A percentile compares a stretch with the other conserved stretches of the same genome.
Conservation (phyloP, 2,888 invertebrate genomes). For the Seira ritae region DNA sequence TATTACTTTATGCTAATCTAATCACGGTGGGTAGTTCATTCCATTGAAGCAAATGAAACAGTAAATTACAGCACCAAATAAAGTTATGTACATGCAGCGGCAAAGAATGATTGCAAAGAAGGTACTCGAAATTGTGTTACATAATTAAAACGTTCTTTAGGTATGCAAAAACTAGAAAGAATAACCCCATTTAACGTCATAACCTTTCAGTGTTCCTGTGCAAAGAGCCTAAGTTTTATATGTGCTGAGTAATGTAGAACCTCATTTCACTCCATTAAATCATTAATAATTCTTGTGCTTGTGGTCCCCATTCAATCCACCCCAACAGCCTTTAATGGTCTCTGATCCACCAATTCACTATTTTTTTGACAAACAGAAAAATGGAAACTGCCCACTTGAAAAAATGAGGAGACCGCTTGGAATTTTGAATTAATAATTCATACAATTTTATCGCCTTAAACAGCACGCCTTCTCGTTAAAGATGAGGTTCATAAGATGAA, state of each 20-base stretch:
- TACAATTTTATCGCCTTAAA: not conserved
- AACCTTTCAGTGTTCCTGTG: not conserved
- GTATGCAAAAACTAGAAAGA: no score
- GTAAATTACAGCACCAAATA: no score
- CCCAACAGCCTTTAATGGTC: constrained; percentile 36
- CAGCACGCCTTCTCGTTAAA: not conserved
- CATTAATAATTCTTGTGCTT: constrained; percentile 50
- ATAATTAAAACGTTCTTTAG: no score
- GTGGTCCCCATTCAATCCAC: constrained; percentile 48
- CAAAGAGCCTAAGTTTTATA: not conserved
- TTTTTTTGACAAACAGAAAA: not conserved
- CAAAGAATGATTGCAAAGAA: no score
- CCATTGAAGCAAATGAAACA: no score
- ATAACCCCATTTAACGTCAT: no score
- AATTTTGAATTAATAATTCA: not conserved
- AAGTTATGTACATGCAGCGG: no score
- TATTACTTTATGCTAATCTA: no score
- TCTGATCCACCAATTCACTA: constrained; percentile 33
- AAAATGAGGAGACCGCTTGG: not conserved
- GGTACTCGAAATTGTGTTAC: no score
- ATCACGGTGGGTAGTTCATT: no score
- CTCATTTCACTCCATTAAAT: constrained; percentile 12
- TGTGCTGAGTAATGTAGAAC: constrained; percentile 26
- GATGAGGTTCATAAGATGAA: constrained; percentile 7
- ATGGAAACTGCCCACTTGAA: not conserved